These are phyloP conservation scores for Priapulus caudatus DNA, from an alignment of 2,888 invertebrate genomes.

Conservation along the genomic window DNA sequence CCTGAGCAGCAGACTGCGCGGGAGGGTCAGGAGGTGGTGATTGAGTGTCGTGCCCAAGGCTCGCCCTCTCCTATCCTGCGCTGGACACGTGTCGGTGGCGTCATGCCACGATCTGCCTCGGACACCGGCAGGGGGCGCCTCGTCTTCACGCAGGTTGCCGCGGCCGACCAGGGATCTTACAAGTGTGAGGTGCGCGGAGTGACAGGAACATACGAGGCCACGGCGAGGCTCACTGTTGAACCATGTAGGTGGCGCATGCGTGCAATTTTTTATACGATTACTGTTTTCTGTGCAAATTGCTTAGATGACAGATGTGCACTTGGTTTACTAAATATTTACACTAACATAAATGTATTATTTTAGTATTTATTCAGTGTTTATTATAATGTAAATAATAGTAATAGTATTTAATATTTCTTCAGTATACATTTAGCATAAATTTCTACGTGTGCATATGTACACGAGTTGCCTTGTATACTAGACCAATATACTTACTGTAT, in stretches of 20 bases:
- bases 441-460: too few relatives aligned
- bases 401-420: too few relatives aligned
- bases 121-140: conserved; percentile 61
- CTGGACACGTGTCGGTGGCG: conserved; percentile 55
- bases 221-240: conserved; percentile 60
- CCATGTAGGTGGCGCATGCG: conserved; percentile 70
- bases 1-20: conserved; percentile 18
- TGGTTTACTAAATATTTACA: too few relatives aligned
- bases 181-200: conserved; percentile 12
- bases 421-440: too few relatives aligned
- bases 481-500: too few relatives aligned
- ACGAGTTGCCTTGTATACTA: too few relatives aligned
- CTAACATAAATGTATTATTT: conserved; percentile 12
- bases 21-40: conserved; percentile 71
- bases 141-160: conserved; percentile 68
- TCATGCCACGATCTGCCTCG: conserved; percentile 64
- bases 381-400: too few relatives aligned
- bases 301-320: too few relatives aligned
- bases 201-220: conserved; percentile 60
- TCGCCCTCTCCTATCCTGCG: conserved; percentile 57
- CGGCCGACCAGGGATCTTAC: conserved; percentile 32
- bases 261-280: too few relatives aligned
- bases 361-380: conserved; percentile 9
- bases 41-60: conserved; percentile 87
- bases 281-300: too few relatives aligned